These are phyloP conservation scores for Tenthredo distinguenda DNA, from an alignment of 2,888 invertebrate genomes.

Conservation along the genomic window DNA sequence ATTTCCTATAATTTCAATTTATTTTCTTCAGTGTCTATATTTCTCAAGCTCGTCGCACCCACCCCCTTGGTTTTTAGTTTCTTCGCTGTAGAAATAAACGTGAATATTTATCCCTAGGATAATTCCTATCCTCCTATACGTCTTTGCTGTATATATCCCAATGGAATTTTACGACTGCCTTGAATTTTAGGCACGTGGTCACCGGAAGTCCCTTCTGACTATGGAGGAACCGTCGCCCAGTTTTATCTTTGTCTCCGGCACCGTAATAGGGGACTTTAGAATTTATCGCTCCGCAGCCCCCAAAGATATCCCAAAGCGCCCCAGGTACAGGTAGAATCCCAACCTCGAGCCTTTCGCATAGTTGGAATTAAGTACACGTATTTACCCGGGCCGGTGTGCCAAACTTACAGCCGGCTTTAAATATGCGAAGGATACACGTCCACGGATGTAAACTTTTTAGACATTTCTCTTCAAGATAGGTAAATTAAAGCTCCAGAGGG, in stretches of 20 bases:
- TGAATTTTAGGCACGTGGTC: slow-evolving; percentile 29
- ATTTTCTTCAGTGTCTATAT: neutral
- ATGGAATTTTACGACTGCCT: slow-evolving; percentile 10
- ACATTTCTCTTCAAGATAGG: too few relatives aligned
- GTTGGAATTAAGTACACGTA: slow-evolving; percentile 40
- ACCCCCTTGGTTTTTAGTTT: neutral
- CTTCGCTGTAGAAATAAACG: neutral
- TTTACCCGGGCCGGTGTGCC: neutral
- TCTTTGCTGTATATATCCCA: neutral
- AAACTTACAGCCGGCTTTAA: neutral
- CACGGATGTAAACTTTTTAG: too few relatives aligned
- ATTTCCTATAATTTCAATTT: neutral
- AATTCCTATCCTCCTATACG: neutral
- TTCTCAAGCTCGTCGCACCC: neutral
- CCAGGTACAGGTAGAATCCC: slow-evolving; percentile 43
- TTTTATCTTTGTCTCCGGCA: slow-evolving; percentile 41
- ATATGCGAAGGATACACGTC: too few relatives aligned
- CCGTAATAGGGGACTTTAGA: slow-evolving; percentile 42
- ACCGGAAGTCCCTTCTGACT: slow-evolving; percentile 33
- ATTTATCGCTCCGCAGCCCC: slow-evolving; percentile 39
- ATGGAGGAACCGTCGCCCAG: neutral
- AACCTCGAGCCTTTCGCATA: slow-evolving; percentile 23
- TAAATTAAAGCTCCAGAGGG: too few relatives aligned
- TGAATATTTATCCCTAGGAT: neutral
- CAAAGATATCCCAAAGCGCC: slow-evolving; percentile 44